phyloP scores from a whole-genome alignment of 2,888 invertebrate species.

The Lochmaea crataegi region DNA sequence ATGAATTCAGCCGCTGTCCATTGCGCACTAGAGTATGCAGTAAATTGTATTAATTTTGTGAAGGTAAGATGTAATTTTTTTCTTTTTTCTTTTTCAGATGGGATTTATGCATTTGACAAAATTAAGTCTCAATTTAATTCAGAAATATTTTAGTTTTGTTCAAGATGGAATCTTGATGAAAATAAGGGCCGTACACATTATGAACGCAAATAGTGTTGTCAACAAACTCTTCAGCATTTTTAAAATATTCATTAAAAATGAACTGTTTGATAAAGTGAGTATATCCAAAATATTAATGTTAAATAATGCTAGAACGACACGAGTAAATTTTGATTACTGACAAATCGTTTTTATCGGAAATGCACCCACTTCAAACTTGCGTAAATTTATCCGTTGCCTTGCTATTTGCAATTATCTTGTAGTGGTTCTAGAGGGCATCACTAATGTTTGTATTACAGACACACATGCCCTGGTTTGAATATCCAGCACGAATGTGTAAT shows the following conservation, averaged over 20 bases:
- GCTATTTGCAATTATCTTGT: too few relatives aligned
- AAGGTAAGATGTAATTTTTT: too few relatives aligned
- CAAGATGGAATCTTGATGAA: slow-evolving; percentile 62
- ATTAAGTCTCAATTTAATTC: slow-evolving; percentile 49
- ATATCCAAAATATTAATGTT: background rate
- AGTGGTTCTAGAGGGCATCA: too few relatives aligned
- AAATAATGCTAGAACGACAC: too few relatives aligned
- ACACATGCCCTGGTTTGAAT: too few relatives aligned
- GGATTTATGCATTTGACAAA: slow-evolving; percentile 55
- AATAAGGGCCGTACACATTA: slow-evolving; percentile 62
- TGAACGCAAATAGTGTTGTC: slow-evolving; percentile 63
- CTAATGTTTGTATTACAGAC: too few relatives aligned
- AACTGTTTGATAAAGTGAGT: slow-evolving; percentile 53
- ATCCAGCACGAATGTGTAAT: too few relatives aligned
- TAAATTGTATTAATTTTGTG: too few relatives aligned
- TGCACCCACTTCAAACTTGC: background rate
- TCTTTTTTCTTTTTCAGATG: slow-evolving; percentile 49
- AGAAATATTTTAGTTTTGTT: slow-evolving; percentile 52
- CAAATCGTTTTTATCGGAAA: slow-evolving; percentile 1
- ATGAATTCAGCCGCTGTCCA: too few relatives aligned
- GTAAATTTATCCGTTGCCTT: too few relatives aligned
- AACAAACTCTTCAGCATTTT: slow-evolving; percentile 60
- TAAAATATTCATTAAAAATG: slow-evolving; percentile 57
- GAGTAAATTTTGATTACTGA: too few relatives aligned
- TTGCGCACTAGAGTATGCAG: too few relatives aligned